Evolutionary conservation across 35 echinoderm and acorn worm species (phyloP).

Genomic region (Acanthaster planci): DNA sequence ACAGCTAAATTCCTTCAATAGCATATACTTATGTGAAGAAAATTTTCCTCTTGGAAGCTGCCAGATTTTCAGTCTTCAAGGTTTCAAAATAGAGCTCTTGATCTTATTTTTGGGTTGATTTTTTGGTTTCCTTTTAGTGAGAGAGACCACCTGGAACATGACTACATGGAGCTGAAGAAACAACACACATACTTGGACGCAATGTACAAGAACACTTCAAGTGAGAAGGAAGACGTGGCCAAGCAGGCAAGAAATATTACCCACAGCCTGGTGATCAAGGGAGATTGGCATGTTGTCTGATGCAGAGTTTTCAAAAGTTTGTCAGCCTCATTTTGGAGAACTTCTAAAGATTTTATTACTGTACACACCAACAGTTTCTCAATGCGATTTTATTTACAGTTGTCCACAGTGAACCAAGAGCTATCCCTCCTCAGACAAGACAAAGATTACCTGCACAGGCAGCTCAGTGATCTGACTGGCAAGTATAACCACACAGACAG

Average conservation of each 20-base stretch:
- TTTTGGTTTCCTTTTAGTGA: constrained; percentile 60
- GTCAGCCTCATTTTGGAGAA: background rate
- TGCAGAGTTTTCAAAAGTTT: background rate
- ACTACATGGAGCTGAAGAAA: constrained; percentile 76
- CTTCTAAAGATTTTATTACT: too few relatives aligned
- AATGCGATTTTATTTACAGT: constrained; percentile 42
- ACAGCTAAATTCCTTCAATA: too few relatives aligned
- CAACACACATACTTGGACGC: constrained; percentile 76
- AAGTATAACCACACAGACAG: constrained; percentile 74
- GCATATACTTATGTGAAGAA: too few relatives aligned
- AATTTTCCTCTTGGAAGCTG: too few relatives aligned
- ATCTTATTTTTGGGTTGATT: too few relatives aligned
- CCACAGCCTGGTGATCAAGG: background rate
- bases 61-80: too few relatives aligned
- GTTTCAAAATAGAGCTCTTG: too few relatives aligned
- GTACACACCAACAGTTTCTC: too few relatives aligned
- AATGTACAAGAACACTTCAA: constrained; percentile 44
- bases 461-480: constrained; percentile 60
- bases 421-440: constrained; percentile 77
- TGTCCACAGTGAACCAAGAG: constrained; percentile 77
- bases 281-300: background rate
- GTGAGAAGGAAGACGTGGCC: constrained; percentile 53
- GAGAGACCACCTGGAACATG: constrained; percentile 77
- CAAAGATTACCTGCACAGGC: constrained; percentile 83
- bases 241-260: constrained; percentile 28